A percentile compares a stretch with the other conserved stretches of the same genome.
Conservation (phyloP, 2,113 vertebrate genomes). For the Aspiorhynchus laticeps region DNA sequence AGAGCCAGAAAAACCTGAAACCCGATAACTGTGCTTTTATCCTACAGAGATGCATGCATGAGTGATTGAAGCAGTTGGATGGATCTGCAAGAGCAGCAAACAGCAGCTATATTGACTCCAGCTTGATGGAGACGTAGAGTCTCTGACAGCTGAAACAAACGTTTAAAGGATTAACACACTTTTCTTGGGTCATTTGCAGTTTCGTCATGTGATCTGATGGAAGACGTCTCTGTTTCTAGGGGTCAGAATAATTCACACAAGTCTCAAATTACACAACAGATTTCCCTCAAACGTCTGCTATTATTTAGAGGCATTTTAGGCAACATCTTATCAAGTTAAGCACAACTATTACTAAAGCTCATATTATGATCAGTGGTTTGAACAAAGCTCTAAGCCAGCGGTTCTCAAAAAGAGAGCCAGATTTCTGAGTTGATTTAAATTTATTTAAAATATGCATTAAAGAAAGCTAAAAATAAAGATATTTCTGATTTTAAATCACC, state of each 20-base stretch:
- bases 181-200: constrained; percentile 6
- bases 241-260: constrained; percentile 1
- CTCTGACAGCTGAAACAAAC: constrained; percentile 7
- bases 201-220: constrained; percentile 11
- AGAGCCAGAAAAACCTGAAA: neutral
- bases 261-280: neutral
- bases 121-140: neutral
- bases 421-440: neutral
- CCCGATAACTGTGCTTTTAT: constrained; percentile 14
- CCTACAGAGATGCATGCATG: constrained; percentile 29
- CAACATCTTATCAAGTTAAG: neutral
- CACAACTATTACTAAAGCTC: neutral
- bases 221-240: neutral
- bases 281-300: neutral
- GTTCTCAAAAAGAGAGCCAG: neutral
- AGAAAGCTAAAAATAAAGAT: too few species aligned
- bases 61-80: constrained; percentile 45
- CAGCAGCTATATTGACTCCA: neutral
- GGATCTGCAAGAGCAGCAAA: constrained; percentile 36
- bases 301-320: neutral
- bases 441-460: neutral
- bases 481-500: too few species aligned
- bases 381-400: neutral
- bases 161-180: constrained; percentile 19
- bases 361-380: neutral